Evolutionary conservation across 2,888 invertebrate species (phyloP), one percentile per base, ranked within the genome.

Genomic region (Allophyes oxyacanthae): DNA sequence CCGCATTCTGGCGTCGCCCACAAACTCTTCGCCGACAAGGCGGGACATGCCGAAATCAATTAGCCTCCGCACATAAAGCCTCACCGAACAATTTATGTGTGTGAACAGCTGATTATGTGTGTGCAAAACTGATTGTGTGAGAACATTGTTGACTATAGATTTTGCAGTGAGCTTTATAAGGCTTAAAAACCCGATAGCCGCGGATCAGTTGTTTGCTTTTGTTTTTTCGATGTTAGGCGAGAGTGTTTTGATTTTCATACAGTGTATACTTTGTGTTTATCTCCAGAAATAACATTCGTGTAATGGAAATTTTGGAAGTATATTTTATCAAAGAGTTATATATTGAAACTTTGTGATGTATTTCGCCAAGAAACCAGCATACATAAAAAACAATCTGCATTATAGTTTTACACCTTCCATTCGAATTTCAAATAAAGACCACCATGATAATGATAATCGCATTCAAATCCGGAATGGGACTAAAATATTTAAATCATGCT

Each of bases 11-110:
- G 36, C 45, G 44, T 43, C 46, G 38, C 42, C 50, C 38, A 11
- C 50, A 54, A 67, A 71, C 72, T 82, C 77, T 77, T 82, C 72
- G 52, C 59, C 41, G 78, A 63, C 73, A 63, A 70, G 67, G 56
- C 73, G 77, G 75, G 77, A 76, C 79, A 72, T 71, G 78, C 83
- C 77, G 79, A 85, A 89, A 89, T 87, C 91, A 90, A 91, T 91
- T 91, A 91, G 87, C 85, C 78, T 82, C 54, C 43, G 81, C 79
- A 88, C 82, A 88, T 87, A 87, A 75, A 62, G 69, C 74, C 71
- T 60, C 59, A 37, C 70, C 59, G 78, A 79, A 81, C 83, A 83
- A 85, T 87, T 83, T 85, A 85, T 86, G 74, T 85, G 79, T 82
- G 79, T 78, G 75, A 72, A 63, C 72, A 82, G 72, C 68, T 73